A percentile compares a stretch with the other conserved stretches of the same genome.
Conservation (phyloP, 2,888 invertebrate species). For the Linyphia triangularis region DNA sequence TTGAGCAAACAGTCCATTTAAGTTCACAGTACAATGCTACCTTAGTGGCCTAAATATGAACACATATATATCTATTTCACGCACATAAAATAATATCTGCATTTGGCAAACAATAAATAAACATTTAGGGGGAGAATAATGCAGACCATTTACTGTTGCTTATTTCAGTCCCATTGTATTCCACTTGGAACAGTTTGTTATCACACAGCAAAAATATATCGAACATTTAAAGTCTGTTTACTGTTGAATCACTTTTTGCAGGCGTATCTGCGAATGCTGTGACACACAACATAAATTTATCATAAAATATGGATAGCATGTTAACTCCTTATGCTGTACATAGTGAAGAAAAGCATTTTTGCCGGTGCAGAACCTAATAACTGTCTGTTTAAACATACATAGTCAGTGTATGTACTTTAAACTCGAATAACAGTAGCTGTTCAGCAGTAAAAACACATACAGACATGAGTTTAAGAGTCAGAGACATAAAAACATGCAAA, state of each 20-base stretch:
- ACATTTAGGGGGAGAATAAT: conserved; percentile 15
- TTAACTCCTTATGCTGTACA: conserved; percentile 57
- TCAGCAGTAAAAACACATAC: too few species aligned
- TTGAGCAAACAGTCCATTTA: conserved; percentile 74
- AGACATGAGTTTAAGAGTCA: too few species aligned
- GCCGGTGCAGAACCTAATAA: background rate
- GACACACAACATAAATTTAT: conserved; percentile 42
- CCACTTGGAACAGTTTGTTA: conserved; percentile 35
- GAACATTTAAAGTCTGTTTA: conserved; percentile 46
- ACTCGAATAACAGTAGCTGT: too few species aligned
- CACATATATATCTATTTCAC: conserved; percentile 42
- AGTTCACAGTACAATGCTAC: conserved; percentile 67
- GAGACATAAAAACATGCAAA: too few species aligned
- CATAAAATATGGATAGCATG: conserved; percentile 65
- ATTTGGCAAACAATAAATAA: conserved; percentile 65
- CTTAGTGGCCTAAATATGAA: conserved; percentile 53
- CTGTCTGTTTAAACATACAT: background rate
- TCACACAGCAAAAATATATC: conserved; percentile 70
- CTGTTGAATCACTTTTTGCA: conserved; percentile 20
- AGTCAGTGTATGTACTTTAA: too few species aligned
- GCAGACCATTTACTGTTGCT: conserved; percentile 33
- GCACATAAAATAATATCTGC: conserved; percentile 39
- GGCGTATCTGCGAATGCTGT: conserved; percentile 25
- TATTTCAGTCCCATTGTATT: conserved; percentile 10
- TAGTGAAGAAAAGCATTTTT: conserved; percentile 43